Conservation (phyloP, 2,888 invertebrate species). For the Drosophila koepferae region DNA sequence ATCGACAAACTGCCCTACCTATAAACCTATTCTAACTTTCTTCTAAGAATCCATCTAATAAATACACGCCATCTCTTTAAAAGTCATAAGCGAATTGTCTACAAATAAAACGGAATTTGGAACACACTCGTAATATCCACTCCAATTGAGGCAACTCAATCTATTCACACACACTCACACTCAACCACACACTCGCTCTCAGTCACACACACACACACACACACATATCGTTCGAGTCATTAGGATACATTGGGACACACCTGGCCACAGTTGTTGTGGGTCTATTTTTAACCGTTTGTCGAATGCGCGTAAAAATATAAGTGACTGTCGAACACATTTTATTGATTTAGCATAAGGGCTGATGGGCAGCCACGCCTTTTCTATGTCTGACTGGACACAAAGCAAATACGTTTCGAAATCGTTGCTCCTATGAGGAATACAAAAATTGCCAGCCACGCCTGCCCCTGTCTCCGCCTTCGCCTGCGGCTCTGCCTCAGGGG, state of each 20-base stretch:
- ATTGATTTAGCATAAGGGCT: constrained; percentile 62
- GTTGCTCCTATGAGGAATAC: constrained; percentile 15
- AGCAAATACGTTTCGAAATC: constrained; percentile 9
- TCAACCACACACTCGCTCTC: not conserved
- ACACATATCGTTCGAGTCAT: constrained; percentile 15
- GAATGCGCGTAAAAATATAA: constrained; percentile 68
- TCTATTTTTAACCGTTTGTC: constrained; percentile 64
- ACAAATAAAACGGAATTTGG: not conserved
- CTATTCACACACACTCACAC: not conserved
- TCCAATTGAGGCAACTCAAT: constrained; percentile 3
- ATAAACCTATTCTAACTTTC: not conserved
- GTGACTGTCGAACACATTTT: constrained; percentile 61
- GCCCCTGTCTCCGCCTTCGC: not conserved
- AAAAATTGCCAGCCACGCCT: not conserved
- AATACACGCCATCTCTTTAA: not conserved
- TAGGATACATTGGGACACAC: constrained; percentile 39
- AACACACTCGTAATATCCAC: constrained; percentile 6
- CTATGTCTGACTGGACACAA: constrained; percentile 55
- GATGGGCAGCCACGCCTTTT: constrained; percentile 43
- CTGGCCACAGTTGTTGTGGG: constrained; percentile 29
- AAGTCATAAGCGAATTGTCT: not conserved
- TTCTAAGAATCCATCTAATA: too few relatives aligned
- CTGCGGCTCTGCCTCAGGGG: constrained; percentile 3
- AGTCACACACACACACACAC: not conserved
- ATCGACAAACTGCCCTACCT: not conserved